phyloP scores from a whole-genome alignment of 2,888 invertebrate species.

The Eupithecia subfuscata region DNA sequence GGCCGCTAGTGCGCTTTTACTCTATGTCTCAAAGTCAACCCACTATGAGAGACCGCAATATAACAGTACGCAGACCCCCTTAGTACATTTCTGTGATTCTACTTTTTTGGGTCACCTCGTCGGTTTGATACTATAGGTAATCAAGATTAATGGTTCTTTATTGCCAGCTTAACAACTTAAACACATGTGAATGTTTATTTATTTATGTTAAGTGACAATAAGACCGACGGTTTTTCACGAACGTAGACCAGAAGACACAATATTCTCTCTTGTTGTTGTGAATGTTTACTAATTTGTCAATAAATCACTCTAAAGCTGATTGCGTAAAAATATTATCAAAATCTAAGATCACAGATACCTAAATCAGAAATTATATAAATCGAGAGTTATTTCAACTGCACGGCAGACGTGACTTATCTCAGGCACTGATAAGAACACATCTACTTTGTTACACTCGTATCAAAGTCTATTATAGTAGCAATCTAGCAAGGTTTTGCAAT shows the following conservation, averaged over 20 bases:
- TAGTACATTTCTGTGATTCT: neutral
- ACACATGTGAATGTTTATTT: neutral
- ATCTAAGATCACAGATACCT: neutral
- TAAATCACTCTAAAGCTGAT: neutral
- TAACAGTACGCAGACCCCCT: too few species aligned
- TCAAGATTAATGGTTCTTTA: neutral
- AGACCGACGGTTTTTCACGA: too few species aligned
- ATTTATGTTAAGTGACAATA: too few species aligned
- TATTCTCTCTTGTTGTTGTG: too few species aligned
- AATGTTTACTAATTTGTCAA: neutral
- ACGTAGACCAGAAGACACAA: too few species aligned
- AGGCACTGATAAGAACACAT: constrained; percentile 1
- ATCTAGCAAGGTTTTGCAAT: neutral
- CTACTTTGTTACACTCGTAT: neutral
- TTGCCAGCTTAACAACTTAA: neutral
- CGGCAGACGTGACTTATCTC: constrained; percentile 13
- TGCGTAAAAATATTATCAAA: neutral
- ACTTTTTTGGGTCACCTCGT: neutral
- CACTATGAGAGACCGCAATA: too few species aligned
- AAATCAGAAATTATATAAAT: neutral
- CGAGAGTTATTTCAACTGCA: neutral
- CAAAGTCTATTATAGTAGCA: neutral
- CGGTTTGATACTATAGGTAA: neutral
- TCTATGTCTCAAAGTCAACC: too few species aligned
- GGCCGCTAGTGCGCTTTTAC: too few species aligned